These are phyloP conservation scores for Trichechus manatus DNA, from an alignment of 2,113 vertebrate genomes.

Conservation along the genomic window DNA sequence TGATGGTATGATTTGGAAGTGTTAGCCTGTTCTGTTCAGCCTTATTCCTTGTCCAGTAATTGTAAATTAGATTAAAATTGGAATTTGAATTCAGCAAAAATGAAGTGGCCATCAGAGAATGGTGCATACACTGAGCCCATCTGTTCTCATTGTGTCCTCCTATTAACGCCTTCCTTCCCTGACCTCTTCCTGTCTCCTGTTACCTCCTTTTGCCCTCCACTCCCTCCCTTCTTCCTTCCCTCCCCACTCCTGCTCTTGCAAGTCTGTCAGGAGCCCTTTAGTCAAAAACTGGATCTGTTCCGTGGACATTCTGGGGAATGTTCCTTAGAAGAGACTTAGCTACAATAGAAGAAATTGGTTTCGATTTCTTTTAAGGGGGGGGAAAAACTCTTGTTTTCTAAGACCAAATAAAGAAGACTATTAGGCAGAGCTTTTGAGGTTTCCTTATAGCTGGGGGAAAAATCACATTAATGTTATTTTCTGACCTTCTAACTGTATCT, in stretches of 20 bases:
- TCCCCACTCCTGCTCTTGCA: background rate
- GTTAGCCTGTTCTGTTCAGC: background rate
- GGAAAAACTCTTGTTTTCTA: too few species aligned
- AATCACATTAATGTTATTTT: background rate
- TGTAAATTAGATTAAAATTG: background rate
- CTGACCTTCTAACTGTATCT: background rate
- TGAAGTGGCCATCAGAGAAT: background rate
- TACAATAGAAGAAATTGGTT: too few species aligned
- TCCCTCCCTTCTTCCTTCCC: background rate
- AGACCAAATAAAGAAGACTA: too few species aligned
- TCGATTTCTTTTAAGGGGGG: too few species aligned
- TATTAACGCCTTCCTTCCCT: rapidly evolving
- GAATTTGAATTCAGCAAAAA: background rate
- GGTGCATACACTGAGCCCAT: too few species aligned
- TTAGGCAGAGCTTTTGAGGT: background rate
- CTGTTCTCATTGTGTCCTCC: background rate
- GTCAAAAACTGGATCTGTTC: background rate
- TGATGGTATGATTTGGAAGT: background rate
- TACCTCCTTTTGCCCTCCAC: background rate
- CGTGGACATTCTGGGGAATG: background rate
- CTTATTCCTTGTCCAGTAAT: background rate
- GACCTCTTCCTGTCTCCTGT: background rate
- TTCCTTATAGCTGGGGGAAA: background rate
- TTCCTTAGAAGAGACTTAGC: too few species aligned
- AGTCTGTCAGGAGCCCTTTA: background rate